A percentile compares a stretch with the other conserved stretches of the same genome.
Evolutionary conservation across 1,140 invertebrate species (phyloP).

Genomic region (Drosophila athabasca): DNA sequence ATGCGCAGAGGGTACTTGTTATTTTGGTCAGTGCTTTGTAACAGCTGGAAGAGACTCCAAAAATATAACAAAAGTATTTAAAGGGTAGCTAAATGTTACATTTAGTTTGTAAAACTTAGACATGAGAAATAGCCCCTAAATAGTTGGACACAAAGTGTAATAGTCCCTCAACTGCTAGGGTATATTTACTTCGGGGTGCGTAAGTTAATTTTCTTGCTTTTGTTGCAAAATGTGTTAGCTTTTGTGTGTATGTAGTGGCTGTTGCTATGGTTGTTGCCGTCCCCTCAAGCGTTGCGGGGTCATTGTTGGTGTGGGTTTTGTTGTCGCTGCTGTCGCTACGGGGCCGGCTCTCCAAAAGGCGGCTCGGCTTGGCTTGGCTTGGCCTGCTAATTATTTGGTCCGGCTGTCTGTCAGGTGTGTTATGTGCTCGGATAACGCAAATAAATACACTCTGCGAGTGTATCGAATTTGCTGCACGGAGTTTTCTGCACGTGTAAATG

Average conservation of each 20-base stretch:
- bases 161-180: too few relatives aligned
- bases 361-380: conserved; percentile 30
- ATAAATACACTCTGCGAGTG: conserved; percentile 3
- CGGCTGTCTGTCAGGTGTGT: conserved; percentile 66
- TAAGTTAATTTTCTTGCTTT: too few relatives aligned
- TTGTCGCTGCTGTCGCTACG: conserved; percentile 46
- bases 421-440: conserved; percentile 42
- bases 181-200: too few relatives aligned
- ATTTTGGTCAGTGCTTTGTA: too few relatives aligned
- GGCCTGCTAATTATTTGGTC: conserved; percentile 56
- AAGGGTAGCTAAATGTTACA: too few relatives aligned
- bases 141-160: too few relatives aligned
- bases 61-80: too few relatives aligned
- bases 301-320: conserved; percentile 14
- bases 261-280: conserved; percentile 41
- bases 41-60: too few relatives aligned
- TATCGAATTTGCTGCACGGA: background rate
- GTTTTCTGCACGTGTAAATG: conserved; percentile 45
- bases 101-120: too few relatives aligned
- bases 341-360: conserved; percentile 60
- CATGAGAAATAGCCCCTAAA: too few relatives aligned
- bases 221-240: background rate
- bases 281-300: conserved; percentile 62
- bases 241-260: conserved; percentile 50
- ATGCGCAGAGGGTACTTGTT: too few relatives aligned